These are phyloP conservation scores for Cheilosia impressa DNA, from an alignment of 2,888 invertebrate genomes.

Conservation along the genomic window DNA sequence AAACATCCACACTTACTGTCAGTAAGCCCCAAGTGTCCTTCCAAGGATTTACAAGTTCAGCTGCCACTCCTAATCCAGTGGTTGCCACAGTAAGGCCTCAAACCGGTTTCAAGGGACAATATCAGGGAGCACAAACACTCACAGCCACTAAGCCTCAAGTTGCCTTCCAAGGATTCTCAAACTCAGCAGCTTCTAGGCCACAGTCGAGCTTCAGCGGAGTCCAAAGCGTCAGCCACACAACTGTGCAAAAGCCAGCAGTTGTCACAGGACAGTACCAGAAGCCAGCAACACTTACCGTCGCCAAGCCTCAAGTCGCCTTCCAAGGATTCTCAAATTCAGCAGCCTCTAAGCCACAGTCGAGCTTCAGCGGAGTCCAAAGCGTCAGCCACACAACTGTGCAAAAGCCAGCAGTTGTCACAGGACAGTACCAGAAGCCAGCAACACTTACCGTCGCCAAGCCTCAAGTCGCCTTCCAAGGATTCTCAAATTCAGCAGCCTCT, in stretches of 20 bases:
- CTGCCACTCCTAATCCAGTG: not conserved
- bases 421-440: slow-evolving; percentile 14
- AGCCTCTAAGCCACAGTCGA: slow-evolving; percentile 22
- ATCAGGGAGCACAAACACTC: not conserved
- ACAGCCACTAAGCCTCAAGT: not conserved
- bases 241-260: not conserved
- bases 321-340: not conserved
- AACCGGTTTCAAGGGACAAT: not conserved
- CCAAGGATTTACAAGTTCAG: slow-evolving; percentile 8
- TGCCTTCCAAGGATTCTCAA: not conserved
- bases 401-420: slow-evolving; percentile 17
- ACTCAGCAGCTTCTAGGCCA: slow-evolving; percentile 9
- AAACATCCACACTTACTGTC: not conserved
- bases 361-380: slow-evolving; percentile 5
- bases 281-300: not conserved
- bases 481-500: not conserved
- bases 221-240: not conserved
- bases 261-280: not conserved
- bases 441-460: not conserved
- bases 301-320: not conserved
- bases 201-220: not conserved
- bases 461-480: not conserved
- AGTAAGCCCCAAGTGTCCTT: not conserved
- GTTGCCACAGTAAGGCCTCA: not conserved
- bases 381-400: slow-evolving; percentile 30